Evolutionary conservation across 2,888 invertebrate species (phyloP), one percentile per base, ranked within the genome.

Genomic region (Deroplatys truncata): DNA sequence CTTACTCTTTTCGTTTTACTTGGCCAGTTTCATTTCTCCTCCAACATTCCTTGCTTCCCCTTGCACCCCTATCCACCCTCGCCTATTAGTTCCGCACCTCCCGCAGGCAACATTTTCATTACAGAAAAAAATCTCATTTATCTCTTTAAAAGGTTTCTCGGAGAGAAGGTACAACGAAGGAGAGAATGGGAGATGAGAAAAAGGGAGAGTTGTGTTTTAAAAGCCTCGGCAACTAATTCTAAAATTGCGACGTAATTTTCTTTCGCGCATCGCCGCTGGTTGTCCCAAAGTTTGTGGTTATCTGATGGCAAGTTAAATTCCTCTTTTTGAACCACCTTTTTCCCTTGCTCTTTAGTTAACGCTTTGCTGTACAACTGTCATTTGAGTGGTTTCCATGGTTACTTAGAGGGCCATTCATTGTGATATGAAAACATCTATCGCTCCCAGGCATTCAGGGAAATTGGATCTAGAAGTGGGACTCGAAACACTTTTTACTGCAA

Each of bases 81-180:
- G 56, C 86, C 86, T 29, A 72, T 86, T 86, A 72, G 72, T 28
- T 86, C 72, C 49, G 86, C 29, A 86, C 86, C 86, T 16, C 86
- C 86, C 82, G 82, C 56, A 28, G 86, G 82, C 86, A 89, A 89
- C 89, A 89, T 89, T 89, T 89, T 89, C 89, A 89, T 89, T 89
- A 89, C 85, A 89, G 86, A 86, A 86, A 86, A 89, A 89, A 85
- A 85, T 89, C 89, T 72, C 89, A 89, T 89, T 89, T 89, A 82
- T 89, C 89, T 89, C 86, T 86, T 85, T 86, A 83, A 83, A 89
- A 89, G 85, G 85, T 86, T 86, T 86, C 56, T 82, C 86, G 72
- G 20, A 82, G 86, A 35, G 85, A 28, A 85, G 85, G 28, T 49
- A 35, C n/a, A 86, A 72, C 72, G 28, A 86, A 56, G 86, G 49